Conservation (phyloP, 1,140 invertebrate species). For the Hesperophylax magnus region DNA sequence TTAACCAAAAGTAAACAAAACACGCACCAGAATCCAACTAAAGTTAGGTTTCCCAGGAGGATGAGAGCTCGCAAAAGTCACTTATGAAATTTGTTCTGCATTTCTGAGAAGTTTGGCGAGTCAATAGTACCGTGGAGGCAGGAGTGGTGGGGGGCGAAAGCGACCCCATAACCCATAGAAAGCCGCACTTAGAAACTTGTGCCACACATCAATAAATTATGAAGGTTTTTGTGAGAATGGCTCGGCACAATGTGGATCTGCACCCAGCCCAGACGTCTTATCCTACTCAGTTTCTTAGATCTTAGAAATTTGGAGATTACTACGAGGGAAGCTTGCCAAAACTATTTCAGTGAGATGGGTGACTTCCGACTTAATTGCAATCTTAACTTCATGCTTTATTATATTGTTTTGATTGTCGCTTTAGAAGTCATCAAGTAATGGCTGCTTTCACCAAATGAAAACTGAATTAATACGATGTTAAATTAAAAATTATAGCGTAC, state of each 20-base stretch:
- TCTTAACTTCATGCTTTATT: too few relatives aligned
- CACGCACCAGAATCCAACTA: neutral
- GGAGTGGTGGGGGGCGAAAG: neutral
- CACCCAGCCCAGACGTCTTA: too few relatives aligned
- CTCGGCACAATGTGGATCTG: neutral
- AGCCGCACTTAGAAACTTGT: conserved; percentile 3
- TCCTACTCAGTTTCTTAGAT: too few relatives aligned
- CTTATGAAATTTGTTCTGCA: conserved; percentile 29
- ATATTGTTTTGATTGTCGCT: too few relatives aligned
- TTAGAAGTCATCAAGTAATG: too few relatives aligned
- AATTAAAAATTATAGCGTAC: too few relatives aligned
- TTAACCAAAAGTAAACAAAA: conserved; percentile 3
- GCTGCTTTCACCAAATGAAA: too few relatives aligned
- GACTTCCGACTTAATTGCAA: too few relatives aligned
- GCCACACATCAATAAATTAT: conserved; percentile 13
- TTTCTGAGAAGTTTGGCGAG: conserved; percentile 6
- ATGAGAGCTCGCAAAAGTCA: neutral
- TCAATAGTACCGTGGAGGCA: neutral
- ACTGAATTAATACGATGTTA: too few relatives aligned
- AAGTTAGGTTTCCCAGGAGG: conserved; percentile 2
- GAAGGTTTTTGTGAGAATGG: conserved; percentile 7
- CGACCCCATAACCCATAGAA: conserved; percentile 15
- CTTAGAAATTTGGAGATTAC: too few relatives aligned
- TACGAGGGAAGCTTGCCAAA: too few relatives aligned
- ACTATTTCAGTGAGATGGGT: too few relatives aligned